Evolutionary conservation across 2,888 invertebrate species (phyloP).

Genomic region (Drosophila subquinaria): DNA sequence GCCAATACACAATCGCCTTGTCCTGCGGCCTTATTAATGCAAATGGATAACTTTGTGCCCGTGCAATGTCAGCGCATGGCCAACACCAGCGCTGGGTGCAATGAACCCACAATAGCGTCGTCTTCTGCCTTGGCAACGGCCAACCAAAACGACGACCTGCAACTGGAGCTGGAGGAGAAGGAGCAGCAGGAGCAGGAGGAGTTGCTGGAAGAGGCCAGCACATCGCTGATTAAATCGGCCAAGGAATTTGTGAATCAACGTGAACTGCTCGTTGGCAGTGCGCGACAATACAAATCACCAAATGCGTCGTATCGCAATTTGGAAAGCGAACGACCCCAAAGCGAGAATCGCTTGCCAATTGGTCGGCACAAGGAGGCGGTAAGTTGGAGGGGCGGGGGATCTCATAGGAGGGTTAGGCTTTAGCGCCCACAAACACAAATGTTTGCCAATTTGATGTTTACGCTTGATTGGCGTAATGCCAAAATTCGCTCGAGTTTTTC

Average conservation of each 20-base stretch:
- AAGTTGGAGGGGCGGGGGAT: slow-evolving; percentile 42
- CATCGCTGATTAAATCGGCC: slow-evolving; percentile 58
- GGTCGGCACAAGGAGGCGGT: slow-evolving; percentile 46
- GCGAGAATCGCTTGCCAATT: slow-evolving; percentile 77
- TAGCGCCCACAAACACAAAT: slow-evolving; percentile 38
- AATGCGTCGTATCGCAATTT: slow-evolving; percentile 64
- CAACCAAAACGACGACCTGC: slow-evolving; percentile 51
- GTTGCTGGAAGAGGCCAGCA: slow-evolving; percentile 13
- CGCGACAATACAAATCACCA: slow-evolving; percentile 72
- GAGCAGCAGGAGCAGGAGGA: not conserved
- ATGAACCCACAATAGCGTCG: slow-evolving; percentile 52
- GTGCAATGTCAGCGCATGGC: slow-evolving; percentile 63
- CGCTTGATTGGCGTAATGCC: slow-evolving; percentile 65
- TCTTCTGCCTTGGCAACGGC: slow-evolving; percentile 69
- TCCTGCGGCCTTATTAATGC: slow-evolving; percentile 64
- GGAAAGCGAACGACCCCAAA: slow-evolving; percentile 70
- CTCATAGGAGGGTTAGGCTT: slow-evolving; percentile 17
- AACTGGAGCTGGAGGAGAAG: slow-evolving; percentile 29
- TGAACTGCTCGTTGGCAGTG: slow-evolving; percentile 69
- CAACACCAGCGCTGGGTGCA: slow-evolving; percentile 48
- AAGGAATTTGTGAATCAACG: slow-evolving; percentile 79
- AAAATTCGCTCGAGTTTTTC: slow-evolving; percentile 49
- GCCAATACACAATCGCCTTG: slow-evolving; percentile 39
- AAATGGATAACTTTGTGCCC: slow-evolving; percentile 44
- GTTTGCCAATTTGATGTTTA: slow-evolving; percentile 50